Conservation (phyloP, 1,140 invertebrate species). For the Magallana gigas region DNA sequence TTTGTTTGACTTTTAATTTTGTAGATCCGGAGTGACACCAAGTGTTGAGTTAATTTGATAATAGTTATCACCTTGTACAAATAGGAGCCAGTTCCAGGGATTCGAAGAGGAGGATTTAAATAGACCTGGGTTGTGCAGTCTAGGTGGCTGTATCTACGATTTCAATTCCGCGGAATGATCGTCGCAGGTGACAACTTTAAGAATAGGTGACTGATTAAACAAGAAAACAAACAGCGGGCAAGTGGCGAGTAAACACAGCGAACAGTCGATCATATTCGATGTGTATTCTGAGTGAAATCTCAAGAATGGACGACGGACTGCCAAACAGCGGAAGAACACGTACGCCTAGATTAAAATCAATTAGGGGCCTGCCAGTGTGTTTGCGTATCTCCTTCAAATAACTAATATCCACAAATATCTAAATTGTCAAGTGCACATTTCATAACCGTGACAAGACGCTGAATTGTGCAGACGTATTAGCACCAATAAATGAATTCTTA, state of each 20-base stretch:
- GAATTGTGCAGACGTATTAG: slow-evolving; percentile 28
- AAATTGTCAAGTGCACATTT: slow-evolving; percentile 33
- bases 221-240: slow-evolving; percentile 26
- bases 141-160: slow-evolving; percentile 24
- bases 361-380: slow-evolving; percentile 22
- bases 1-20: slow-evolving; percentile 37
- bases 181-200: slow-evolving; percentile 31
- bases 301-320: not conserved
- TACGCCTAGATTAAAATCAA: slow-evolving; percentile 41
- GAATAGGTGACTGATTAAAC: slow-evolving; percentile 30
- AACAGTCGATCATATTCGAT: slow-evolving; percentile 20
- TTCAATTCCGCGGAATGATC: slow-evolving; percentile 32
- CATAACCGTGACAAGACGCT: slow-evolving; percentile 30
- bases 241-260: slow-evolving; percentile 26
- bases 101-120: slow-evolving; percentile 7
- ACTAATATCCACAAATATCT: slow-evolving; percentile 18
- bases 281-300: slow-evolving; percentile 1
- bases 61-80: slow-evolving; percentile 12
- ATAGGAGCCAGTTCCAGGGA: not conserved
- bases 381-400: slow-evolving; percentile 1
- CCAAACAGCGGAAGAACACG: slow-evolving; percentile 40
- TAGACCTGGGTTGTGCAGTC: slow-evolving; percentile 18
- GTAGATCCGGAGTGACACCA: slow-evolving; percentile 1
- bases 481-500: slow-evolving; percentile 27
- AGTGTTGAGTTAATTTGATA: slow-evolving; percentile 32